These are phyloP conservation scores for Cyclargus thomasi DNA, from an alignment of 1,140 invertebrate species.

Conservation along the genomic window DNA sequence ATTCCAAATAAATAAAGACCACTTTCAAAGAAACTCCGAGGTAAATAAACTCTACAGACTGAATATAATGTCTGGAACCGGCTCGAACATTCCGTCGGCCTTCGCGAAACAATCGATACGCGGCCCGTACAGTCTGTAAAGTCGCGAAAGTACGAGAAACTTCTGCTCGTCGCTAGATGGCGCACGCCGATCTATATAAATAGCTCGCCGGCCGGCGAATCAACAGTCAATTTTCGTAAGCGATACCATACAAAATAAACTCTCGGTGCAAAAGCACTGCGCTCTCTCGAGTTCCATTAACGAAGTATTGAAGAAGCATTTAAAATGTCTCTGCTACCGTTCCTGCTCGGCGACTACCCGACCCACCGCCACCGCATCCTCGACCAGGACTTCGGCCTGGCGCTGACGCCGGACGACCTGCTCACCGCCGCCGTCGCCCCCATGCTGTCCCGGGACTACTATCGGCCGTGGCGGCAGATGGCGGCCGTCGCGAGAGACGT, in stretches of 20 bases:
- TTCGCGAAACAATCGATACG: constrained; percentile 2
- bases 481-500: constrained; percentile 79
- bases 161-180: constrained; percentile 35
- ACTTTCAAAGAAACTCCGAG: too few relatives aligned
- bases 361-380: constrained; percentile 79
- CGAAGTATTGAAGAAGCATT: background rate
- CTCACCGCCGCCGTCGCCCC: constrained; percentile 75
- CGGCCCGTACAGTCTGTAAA: background rate
- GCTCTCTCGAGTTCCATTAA: background rate
- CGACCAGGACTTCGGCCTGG: constrained; percentile 85
- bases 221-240: constrained; percentile 23
- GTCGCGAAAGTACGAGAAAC: constrained; percentile 18
- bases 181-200: constrained; percentile 28
- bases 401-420: constrained; percentile 82
- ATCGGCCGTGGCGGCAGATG: constrained; percentile 80
- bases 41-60: too few relatives aligned
- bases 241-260: constrained; percentile 19
- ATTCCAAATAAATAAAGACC: too few relatives aligned
- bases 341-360: constrained; percentile 72
- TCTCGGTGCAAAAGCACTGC: constrained; percentile 15
- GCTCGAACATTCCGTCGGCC: background rate
- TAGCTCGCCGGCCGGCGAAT: constrained; percentile 23
- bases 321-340: constrained; percentile 53
- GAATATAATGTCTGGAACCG: background rate
- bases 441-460: constrained; percentile 73